Percentiles rank a stretch among this genome's conserved stretches.
Conservation (phyloP, 2,113 vertebrate species). For the Brienomyrus brachyistius region DNA sequence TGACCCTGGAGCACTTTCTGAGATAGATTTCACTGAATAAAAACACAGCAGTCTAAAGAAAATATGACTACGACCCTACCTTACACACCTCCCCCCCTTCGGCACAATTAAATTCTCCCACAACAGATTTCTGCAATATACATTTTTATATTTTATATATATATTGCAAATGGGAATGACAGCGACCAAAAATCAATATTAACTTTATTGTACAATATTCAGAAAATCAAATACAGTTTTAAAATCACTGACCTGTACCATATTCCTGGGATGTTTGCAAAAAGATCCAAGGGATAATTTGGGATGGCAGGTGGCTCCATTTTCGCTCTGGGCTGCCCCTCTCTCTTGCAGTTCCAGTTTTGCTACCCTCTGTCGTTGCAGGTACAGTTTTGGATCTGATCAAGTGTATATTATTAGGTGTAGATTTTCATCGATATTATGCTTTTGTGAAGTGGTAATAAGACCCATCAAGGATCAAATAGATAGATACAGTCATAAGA, state of each 20-base stretch:
- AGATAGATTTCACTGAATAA: too few species aligned
- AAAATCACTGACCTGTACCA: background rate
- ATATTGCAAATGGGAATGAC: background rate
- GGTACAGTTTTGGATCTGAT: background rate
- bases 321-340: background rate
- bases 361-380: background rate
- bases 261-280: background rate
- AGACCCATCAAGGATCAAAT: background rate
- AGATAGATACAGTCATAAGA: background rate
- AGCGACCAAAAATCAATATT: background rate
- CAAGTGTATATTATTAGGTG: background rate
- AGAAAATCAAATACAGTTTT: background rate
- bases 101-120: too few species aligned
- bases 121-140: too few species aligned
- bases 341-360: background rate
- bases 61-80: too few species aligned
- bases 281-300: background rate
- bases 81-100: too few species aligned
- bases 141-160: too few species aligned
- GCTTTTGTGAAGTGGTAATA: background rate
- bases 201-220: background rate
- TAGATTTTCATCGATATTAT: background rate
- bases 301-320: background rate
- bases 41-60: too few species aligned
- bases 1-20: too few species aligned